Evolutionary conservation across 1,140 invertebrate genomes (phyloP), one percentile per base, ranked within the genome.

Genomic region (Drosophila biarmipes): DNA sequence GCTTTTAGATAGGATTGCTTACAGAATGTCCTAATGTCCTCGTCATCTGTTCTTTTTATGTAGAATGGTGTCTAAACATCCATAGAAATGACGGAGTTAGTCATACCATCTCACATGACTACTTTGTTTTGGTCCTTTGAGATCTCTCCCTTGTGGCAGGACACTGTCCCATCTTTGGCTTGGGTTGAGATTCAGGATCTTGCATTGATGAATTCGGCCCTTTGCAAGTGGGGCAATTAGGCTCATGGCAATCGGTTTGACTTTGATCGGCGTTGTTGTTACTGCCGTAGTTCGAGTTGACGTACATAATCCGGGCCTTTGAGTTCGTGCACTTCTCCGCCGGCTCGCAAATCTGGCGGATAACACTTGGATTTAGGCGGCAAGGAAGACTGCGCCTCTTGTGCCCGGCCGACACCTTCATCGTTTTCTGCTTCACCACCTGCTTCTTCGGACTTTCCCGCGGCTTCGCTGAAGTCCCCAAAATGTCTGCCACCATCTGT

Each of bases 231-330:
- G 11, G 56, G 19, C 38, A 27, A 11, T 7, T 14, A 11, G 40
- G 31, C 4, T 48, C 34, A 11, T 78, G 29, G 7, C 19, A 61
- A 38, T 19, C 12, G 34, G 6, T 2, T 2, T 5, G 14, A 21
- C 27, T 8, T n/a, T 10, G 14, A 7, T 17, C 15, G 10, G 56
- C 12, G 24, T 17, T 45, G 12, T 27, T 6, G 2, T 1, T 1
- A 24, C n/a, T 31, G n/a, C 14, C 37, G 10, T 78, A 79, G 0
- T 46, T 48, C 0, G 51, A 14, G 21, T 79, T 79, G 0, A 40
- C 37, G 14, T 79, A 79, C 34, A 68, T 61, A 1, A 79, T 38
- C 24, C 57, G 38, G 1, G 76, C 76, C 15, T 21, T 2, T 0
- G 5, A 4, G 1, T 14, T 0, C 1, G 0, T 7, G 7, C 8